Conservation (phyloP, 64 coral and sea anemone genomes). For the Dendrophyllia cribrosa region DNA sequence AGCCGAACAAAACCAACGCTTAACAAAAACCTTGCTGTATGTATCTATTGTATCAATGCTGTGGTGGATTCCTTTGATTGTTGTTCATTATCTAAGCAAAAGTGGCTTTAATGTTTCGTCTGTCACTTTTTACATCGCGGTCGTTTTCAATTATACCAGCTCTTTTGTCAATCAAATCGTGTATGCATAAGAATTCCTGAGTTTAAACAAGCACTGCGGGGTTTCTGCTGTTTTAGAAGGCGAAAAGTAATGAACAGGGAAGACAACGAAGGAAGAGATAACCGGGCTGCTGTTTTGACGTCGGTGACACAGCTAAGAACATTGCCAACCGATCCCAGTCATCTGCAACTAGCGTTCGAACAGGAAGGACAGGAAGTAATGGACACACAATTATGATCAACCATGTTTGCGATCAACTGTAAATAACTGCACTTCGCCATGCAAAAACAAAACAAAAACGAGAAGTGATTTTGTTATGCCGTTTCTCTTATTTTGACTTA, state of each 20-base stretch:
- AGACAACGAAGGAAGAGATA: neutral
- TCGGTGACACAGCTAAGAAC: too few relatives aligned
- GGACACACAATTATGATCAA: too few relatives aligned
- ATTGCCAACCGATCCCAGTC: too few relatives aligned
- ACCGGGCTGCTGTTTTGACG: too few relatives aligned
- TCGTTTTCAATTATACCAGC: neutral
- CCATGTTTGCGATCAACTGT: too few relatives aligned
- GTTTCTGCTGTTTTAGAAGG: neutral
- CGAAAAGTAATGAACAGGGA: neutral
- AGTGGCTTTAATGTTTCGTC: neutral
- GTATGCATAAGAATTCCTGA: neutral
- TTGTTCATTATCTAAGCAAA: neutral
- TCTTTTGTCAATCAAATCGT: neutral
- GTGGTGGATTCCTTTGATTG: neutral
- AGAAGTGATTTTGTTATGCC: too few relatives aligned
- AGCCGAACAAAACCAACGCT: neutral
- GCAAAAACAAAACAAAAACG: too few relatives aligned
- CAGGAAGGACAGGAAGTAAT: too few relatives aligned
- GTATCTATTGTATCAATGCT: neutral
- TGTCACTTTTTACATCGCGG: too few relatives aligned
- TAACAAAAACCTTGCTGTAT: neutral
- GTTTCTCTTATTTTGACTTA: too few relatives aligned
- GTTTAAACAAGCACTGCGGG: neutral
- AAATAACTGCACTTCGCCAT: too few relatives aligned
- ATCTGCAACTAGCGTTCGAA: too few relatives aligned